Evolutionary conservation across 2,888 invertebrate species (phyloP), one percentile per base, ranked within the genome.

Genomic region (Lasioglossum pauxillum): DNA sequence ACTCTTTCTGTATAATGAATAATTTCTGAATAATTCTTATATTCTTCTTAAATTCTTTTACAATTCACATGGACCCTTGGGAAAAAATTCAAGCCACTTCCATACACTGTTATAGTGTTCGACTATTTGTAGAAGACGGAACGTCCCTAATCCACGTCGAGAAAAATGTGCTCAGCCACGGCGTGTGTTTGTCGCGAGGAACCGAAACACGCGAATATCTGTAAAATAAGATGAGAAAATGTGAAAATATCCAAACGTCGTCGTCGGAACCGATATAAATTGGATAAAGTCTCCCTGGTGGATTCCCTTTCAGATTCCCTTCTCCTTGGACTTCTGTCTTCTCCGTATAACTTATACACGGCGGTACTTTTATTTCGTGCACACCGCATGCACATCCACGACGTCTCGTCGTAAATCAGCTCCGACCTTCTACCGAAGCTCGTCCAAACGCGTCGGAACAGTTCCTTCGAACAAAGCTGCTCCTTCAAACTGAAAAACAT

Each of bases 251-350:
- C 82, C 64, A 80, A 87, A 85, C 46, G 77, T 84, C 74, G 77
- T 84, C 74, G 60, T 64, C 67, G 64, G 72, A n/a, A 41, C 71
- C 77, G 69, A 85, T 80, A 85, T 75, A 87, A 82, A 80, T 85
- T 82, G 80, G 71, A 85, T 86, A 80, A 83, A 80, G 75, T 82
- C 38, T 38, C 83, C 53, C 69, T 53, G 53, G 71, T 35, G 73
- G 67, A 80, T 85, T 80, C 69, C 64, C 75, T 82, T 78, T 77
- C 53, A 72, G 73, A 78, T 86, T 78, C 75, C 64, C 38, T 78
- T 64, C 53, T 60, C 38, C 57, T 1, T 38, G 75, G 77, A 84
- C 76, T 75, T 64, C 75, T 71, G 64, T 71, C 77, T 80, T 44
- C 75, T 49, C 35, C 64, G 31, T 75, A 73, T 67, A 78, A 76